These are phyloP conservation scores for Zapus hudsonius DNA, from an alignment of 2,113 vertebrate species.

Conservation along the genomic window DNA sequence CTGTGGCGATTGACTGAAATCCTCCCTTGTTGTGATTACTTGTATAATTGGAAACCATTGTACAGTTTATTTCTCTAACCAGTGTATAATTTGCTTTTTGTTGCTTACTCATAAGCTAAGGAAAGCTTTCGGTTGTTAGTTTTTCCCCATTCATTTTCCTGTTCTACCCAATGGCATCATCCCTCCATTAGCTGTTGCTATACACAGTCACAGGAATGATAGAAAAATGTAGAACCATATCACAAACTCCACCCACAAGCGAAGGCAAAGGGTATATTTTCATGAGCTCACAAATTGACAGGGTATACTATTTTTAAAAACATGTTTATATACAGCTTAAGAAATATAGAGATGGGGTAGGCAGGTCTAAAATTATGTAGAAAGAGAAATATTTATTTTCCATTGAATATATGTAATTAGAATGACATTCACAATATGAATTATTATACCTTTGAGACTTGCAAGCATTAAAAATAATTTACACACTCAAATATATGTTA, in stretches of 20 bases:
- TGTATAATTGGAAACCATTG: neutral
- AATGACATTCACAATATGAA: neutral
- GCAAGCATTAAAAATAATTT: neutral
- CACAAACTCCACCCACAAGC: neutral
- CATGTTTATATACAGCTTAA: neutral
- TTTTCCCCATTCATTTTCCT: neutral
- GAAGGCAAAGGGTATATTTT: neutral
- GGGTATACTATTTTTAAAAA: neutral
- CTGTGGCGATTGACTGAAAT: neutral
- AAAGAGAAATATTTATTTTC: conserved; percentile 6
- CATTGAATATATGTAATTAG: neutral
- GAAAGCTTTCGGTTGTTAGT: neutral
- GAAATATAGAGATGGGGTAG: neutral
- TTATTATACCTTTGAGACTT: neutral
- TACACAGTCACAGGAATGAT: neutral
- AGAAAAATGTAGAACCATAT: conserved; percentile 4
- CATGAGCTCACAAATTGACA: neutral
- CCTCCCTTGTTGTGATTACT: neutral
- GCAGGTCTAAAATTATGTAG: neutral
- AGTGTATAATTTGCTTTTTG: neutral
- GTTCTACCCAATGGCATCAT: neutral
- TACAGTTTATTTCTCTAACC: neutral
- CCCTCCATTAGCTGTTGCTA: neutral
- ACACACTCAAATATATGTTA: neutral
- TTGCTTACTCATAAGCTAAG: neutral